Percentiles rank a stretch among this genome's conserved stretches.
Conservation (phyloP, 2,888 invertebrate species). For the Sphaerophoria taeniata region DNA sequence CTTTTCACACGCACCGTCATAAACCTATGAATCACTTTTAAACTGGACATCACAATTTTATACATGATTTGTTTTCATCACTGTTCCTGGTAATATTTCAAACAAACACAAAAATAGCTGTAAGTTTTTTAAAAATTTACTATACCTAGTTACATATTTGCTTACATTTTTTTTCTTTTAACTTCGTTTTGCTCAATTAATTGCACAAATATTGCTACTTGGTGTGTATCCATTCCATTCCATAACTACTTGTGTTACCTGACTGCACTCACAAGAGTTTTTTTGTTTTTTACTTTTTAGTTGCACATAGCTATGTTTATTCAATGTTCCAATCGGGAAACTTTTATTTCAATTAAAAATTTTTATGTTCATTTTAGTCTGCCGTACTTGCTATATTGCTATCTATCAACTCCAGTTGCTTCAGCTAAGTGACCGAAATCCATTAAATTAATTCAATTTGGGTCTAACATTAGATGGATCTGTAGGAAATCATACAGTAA, state of each 20-base stretch:
- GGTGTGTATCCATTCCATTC: background rate
- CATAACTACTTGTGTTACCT: slow-evolving; percentile 14
- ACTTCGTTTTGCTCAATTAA: slow-evolving; percentile 19
- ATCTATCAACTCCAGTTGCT: background rate
- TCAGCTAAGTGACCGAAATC: slow-evolving; percentile 60
- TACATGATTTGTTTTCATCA: slow-evolving; percentile 59
- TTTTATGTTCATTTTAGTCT: background rate
- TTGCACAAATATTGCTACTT: slow-evolving; percentile 23
- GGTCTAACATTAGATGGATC: slow-evolving; percentile 26
- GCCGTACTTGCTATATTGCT: background rate
- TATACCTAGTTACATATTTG: background rate
- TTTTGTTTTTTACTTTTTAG: slow-evolving; percentile 31
- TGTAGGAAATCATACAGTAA: background rate
- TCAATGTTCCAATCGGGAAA: slow-evolving; percentile 60
- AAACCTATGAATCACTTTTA: slow-evolving; percentile 17
- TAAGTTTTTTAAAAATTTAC: slow-evolving; percentile 49
- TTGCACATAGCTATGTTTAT: slow-evolving; percentile 29
- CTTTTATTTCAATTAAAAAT: slow-evolving; percentile 65
- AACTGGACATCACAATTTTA: slow-evolving; percentile 47
- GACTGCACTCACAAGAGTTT: slow-evolving; percentile 34
- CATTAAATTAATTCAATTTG: slow-evolving; percentile 72
- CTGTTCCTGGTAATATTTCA: slow-evolving; percentile 38
- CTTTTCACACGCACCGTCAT: slow-evolving; percentile 36
- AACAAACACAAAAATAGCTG: slow-evolving; percentile 48
- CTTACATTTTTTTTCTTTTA: background rate